phyloP scores from a whole-genome alignment of 2,797 vertebrate genomes.

The Cossypha niveicapilla region DNA sequence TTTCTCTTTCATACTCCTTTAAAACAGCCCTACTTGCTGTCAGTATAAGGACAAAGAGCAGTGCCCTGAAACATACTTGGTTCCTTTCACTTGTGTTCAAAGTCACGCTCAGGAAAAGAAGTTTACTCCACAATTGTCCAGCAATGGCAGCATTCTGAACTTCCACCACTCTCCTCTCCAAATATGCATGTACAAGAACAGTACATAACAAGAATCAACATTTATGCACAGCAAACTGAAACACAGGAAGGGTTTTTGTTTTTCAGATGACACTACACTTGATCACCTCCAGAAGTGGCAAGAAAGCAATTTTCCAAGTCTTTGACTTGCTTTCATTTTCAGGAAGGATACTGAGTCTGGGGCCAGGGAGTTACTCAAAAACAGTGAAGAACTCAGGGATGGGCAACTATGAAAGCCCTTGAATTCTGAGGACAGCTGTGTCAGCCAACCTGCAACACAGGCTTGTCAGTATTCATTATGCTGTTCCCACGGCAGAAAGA shows the following conservation, averaged over 20 bases:
- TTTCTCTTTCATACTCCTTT: neutral
- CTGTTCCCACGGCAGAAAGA: conserved; percentile 18
- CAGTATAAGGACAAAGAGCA: neutral
- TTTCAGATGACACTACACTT: neutral
- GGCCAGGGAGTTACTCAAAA: neutral
- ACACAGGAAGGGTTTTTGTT: neutral
- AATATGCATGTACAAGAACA: neutral
- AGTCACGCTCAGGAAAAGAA: neutral
- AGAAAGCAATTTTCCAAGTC: conserved; percentile 30
- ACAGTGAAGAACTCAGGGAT: neutral
- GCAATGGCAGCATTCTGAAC: neutral
- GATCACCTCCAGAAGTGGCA: conserved; percentile 25
- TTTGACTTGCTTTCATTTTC: neutral
- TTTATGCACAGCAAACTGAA: conserved; percentile 7
- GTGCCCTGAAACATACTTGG: neutral
- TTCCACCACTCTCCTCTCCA: neutral
- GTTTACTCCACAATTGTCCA: conserved; percentile 15
- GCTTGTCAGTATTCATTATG: neutral
- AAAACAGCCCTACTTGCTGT: neutral
- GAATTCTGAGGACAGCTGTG: conserved; percentile 6
- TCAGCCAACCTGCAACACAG: conserved; percentile 35
- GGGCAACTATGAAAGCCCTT: neutral
- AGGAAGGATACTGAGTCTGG: neutral
- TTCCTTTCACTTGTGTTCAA: neutral
- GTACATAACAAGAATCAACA: neutral